Conservation (phyloP, 1,140 invertebrate species). For the Caenorhabditis inopinata region DNA sequence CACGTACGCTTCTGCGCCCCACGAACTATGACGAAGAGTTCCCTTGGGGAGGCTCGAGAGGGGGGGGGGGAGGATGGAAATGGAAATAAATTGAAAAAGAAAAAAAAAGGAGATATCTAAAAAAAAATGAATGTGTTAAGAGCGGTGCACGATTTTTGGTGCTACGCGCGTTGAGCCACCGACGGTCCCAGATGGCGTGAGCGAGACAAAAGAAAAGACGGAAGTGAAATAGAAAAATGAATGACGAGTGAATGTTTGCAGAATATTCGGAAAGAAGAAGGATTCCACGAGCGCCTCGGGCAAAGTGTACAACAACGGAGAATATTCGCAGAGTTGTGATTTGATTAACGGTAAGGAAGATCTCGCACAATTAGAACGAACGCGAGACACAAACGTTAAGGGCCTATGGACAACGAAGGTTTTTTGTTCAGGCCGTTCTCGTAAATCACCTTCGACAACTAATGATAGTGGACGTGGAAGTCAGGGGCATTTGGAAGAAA, state of each 20-base stretch:
- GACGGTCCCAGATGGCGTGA: neutral
- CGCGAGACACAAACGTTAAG: too few relatives aligned
- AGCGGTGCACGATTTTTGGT: constrained; percentile 12
- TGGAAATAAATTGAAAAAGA: constrained; percentile 20
- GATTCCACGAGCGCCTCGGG: neutral
- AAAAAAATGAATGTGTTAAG: constrained; percentile 26
- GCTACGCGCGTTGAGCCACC: neutral
- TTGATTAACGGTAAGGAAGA: constrained; percentile 34
- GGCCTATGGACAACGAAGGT: too few relatives aligned
- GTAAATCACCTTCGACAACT: constrained; percentile 45
- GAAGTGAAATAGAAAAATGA: constrained; percentile 17
- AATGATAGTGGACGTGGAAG: constrained; percentile 44
- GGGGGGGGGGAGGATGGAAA: neutral
- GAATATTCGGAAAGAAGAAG: constrained; percentile 43
- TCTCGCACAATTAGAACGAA: neutral
- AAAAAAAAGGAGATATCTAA: neutral
- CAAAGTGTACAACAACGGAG: constrained; percentile 38
- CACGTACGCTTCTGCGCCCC: neutral
- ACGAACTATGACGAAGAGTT: constrained; percentile 28
- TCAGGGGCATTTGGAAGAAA: constrained; percentile 45
- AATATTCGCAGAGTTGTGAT: constrained; percentile 39
- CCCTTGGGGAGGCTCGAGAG: too few relatives aligned
- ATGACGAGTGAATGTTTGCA: constrained; percentile 29
- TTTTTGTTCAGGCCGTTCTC: constrained; percentile 35
- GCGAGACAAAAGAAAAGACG: constrained; percentile 32